Evolutionary conservation across 2,888 invertebrate species (phyloP).

Genomic region (Eupithecia subfuscata): DNA sequence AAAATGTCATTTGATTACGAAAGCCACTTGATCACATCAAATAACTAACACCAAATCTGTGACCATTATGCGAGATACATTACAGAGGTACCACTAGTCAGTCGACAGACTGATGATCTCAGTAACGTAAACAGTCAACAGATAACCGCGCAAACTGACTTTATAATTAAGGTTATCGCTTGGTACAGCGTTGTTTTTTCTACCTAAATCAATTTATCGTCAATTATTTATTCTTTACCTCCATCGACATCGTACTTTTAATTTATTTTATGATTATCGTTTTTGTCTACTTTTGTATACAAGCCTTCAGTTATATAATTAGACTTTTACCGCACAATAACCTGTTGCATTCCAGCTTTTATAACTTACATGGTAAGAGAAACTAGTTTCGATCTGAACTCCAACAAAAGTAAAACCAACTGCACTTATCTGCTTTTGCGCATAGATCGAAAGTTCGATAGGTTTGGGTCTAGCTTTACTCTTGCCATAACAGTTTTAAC

Average conservation of each 20-base stretch:
- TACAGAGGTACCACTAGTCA: slow-evolving; percentile 11
- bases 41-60: slow-evolving; percentile 19
- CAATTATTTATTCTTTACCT: slow-evolving; percentile 4
- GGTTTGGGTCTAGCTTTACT: slow-evolving; percentile 37
- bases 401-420: slow-evolving; percentile 56
- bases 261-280: slow-evolving; percentile 15
- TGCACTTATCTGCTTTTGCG: slow-evolving; percentile 37
- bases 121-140: slow-evolving; percentile 46
- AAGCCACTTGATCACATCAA: slow-evolving; percentile 28
- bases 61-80: slow-evolving; percentile 5
- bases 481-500: slow-evolving; percentile 44
- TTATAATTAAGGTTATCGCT: slow-evolving; percentile 30
- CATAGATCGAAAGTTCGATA: slow-evolving; percentile 58
- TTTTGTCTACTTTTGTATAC: slow-evolving; percentile 17
- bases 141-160: slow-evolving; percentile 25
- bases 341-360: slow-evolving; percentile 25
- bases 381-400: slow-evolving; percentile 39
- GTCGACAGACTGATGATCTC: slow-evolving; percentile 52
- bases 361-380: slow-evolving; percentile 39
- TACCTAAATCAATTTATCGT: slow-evolving; percentile 5
- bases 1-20: slow-evolving; percentile 33
- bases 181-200: neutral
- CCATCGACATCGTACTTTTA: slow-evolving; percentile 3
- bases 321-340: slow-evolving; percentile 27
- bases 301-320: slow-evolving; percentile 27